Percentiles rank a stretch among this genome's conserved stretches.
Conservation (phyloP, 1,140 invertebrate genomes). For the Anagrus nilaparvatae region DNA sequence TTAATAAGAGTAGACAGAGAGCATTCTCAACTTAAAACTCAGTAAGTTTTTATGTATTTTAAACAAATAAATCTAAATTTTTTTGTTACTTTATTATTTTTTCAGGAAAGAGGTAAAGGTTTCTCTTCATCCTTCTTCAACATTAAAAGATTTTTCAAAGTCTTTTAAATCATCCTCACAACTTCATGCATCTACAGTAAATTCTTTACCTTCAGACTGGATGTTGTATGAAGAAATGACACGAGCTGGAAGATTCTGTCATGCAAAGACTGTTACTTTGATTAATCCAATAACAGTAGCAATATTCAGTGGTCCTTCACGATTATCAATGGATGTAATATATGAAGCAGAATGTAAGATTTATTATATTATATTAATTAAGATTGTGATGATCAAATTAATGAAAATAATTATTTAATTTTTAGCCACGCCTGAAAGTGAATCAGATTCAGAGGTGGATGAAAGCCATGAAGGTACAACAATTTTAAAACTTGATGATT, state of each 20-base stretch:
- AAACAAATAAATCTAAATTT: constrained; percentile 4
- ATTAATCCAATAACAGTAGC: constrained; percentile 72
- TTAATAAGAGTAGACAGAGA: constrained; percentile 60
- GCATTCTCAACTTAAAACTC: constrained; percentile 46
- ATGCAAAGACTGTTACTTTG: constrained; percentile 64
- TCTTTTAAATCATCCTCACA: constrained; percentile 32
- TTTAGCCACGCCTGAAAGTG: constrained; percentile 35
- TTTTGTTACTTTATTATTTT: constrained; percentile 13
- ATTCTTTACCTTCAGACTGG: constrained; percentile 65
- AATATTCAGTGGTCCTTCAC: constrained; percentile 62
- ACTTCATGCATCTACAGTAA: constrained; percentile 36
- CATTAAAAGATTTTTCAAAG: constrained; percentile 45
- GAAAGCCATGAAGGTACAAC: constrained; percentile 52
- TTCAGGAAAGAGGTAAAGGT: constrained; percentile 62
- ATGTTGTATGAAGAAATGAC: constrained; percentile 77
- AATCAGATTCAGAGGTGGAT: constrained; percentile 54
- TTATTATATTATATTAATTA: constrained; percentile 2
- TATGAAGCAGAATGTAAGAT: constrained; percentile 42
- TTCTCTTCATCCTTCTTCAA: constrained; percentile 64
- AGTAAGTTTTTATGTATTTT: constrained; percentile 40
- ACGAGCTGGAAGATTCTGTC: constrained; percentile 50
- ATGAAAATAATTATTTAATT: constrained; percentile 38
- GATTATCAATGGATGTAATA: constrained; percentile 52
- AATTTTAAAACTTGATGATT: constrained; percentile 62
- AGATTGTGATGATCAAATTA: no score